Conservation (phyloP, 2,113 vertebrate genomes). For the Pollimyrus isidori region DNA sequence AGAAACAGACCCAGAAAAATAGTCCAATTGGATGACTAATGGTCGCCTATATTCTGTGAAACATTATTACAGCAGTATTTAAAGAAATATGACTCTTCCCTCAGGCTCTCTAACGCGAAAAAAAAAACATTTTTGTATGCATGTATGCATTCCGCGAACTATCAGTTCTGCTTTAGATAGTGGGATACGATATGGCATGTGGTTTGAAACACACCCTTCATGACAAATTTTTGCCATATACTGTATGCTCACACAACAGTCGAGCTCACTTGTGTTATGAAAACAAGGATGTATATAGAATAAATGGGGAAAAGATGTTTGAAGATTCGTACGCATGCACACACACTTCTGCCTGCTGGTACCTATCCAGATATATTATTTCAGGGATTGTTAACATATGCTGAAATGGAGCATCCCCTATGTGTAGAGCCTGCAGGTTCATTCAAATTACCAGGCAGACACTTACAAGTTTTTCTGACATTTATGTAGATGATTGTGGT, state of each 20-base stretch:
- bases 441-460: constrained; percentile 5
- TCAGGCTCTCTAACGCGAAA: not conserved
- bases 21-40: not conserved
- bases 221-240: not conserved
- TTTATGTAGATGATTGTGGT: not conserved
- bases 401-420: not conserved
- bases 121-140: not conserved
- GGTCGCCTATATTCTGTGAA: not conserved
- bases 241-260: not conserved
- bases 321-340: not conserved
- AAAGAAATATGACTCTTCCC: constrained; percentile 8
- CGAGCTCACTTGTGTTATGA: not conserved
- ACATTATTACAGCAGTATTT: not conserved
- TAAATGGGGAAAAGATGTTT: not conserved
- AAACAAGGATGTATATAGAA: not conserved
- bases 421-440: not conserved
- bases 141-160: not conserved
- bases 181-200: not conserved
- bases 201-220: not conserved
- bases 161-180: not conserved
- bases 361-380: not conserved
- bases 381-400: not conserved
- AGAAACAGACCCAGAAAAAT: not conserved
- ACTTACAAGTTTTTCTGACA: not conserved
- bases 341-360: not conserved